phyloP scores from a whole-genome alignment of 2,797 vertebrate genomes.

The Muraenolepis orangiensis region DNA sequence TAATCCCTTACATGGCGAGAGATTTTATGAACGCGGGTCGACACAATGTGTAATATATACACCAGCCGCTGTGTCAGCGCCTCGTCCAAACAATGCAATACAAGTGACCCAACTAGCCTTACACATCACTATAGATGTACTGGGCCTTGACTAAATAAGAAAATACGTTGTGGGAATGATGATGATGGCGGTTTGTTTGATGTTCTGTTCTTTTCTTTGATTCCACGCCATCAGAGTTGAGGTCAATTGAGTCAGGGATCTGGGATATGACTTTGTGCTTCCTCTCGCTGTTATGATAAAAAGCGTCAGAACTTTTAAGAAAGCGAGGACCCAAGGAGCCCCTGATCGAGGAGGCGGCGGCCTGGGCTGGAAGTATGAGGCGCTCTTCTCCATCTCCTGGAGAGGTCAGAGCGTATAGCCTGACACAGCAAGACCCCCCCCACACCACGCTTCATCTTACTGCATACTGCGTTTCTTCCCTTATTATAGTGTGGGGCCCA shows the following conservation, averaged over 20 bases:
- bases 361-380: constrained; percentile 42
- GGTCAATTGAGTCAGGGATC: neutral
- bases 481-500: constrained; percentile 36
- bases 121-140: neutral
- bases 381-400: constrained; percentile 36
- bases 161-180: neutral
- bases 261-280: constrained; percentile 4
- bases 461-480: constrained; percentile 37
- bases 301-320: constrained; percentile 11
- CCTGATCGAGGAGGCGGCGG: constrained; percentile 17
- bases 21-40: constrained; percentile 15
- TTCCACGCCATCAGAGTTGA: neutral
- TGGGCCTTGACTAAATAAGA: neutral
- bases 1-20: constrained; percentile 34
- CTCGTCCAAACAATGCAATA: too few species aligned
- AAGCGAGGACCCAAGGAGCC: neutral
- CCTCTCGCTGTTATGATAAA: constrained; percentile 3
- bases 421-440: constrained; percentile 31
- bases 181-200: neutral
- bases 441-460: constrained; percentile 29
- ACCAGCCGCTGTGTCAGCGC: too few species aligned
- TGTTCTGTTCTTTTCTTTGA: neutral
- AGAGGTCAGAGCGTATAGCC: constrained; percentile 41
- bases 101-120: neutral
- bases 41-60: constrained; percentile 16